Evolutionary conservation across 2,888 invertebrate species (phyloP).

Genomic region (Brenthis hecate): DNA sequence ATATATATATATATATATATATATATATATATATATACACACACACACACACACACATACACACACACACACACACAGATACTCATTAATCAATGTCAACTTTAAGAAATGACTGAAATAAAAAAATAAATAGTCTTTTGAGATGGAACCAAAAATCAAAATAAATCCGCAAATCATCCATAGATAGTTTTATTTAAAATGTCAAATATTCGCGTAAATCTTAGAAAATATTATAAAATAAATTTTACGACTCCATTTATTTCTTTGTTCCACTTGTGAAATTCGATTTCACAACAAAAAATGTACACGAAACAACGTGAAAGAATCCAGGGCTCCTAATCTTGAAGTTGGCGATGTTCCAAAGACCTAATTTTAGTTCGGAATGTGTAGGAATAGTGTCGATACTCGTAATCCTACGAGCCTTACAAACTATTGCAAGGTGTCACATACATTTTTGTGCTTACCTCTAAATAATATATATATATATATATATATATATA

Average conservation of each 20-base stretch:
- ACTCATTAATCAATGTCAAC: not conserved
- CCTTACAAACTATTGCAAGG: not conserved
- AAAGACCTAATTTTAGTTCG: constrained; percentile 35
- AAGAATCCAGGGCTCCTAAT: constrained; percentile 29
- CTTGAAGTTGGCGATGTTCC: constrained; percentile 37
- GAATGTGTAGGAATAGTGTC: constrained; percentile 25
- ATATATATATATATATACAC: too few species aligned
- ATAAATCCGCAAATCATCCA: too few species aligned
- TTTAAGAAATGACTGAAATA: not conserved
- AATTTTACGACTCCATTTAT: constrained; percentile 21
- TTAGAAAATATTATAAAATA: not conserved
- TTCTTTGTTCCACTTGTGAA: constrained; percentile 22
- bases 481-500: too few species aligned
- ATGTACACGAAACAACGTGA: constrained; percentile 23
- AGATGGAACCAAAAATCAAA: too few species aligned
- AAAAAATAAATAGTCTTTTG: not conserved
- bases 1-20: too few species aligned
- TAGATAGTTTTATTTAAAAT: too few species aligned
- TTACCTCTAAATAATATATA: not conserved
- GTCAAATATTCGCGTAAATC: too few species aligned
- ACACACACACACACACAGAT: too few species aligned
- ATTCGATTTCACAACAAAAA: constrained; percentile 29
- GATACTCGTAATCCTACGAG: constrained; percentile 24
- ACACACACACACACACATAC: too few species aligned
- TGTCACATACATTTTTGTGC: not conserved